Conservation (phyloP, 2,797 vertebrate species). For the Catamblyrhynchus diadema region DNA sequence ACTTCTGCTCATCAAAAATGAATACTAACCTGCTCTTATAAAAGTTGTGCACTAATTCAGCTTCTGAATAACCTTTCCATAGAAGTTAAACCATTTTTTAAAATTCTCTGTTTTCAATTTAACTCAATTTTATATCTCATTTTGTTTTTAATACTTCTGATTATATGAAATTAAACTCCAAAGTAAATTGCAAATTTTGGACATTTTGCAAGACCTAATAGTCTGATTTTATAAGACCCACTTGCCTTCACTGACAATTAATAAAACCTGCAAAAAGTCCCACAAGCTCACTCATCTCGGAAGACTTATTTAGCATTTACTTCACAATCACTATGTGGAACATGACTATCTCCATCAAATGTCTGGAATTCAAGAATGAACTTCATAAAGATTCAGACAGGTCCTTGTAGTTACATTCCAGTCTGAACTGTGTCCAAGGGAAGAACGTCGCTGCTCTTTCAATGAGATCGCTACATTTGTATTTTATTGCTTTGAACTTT, state of each 20-base stretch:
- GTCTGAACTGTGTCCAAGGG: background rate
- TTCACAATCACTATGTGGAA: background rate
- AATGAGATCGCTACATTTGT: background rate
- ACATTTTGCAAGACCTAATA: background rate
- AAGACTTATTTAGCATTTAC: background rate
- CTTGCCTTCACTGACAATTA: background rate
- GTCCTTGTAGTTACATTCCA: background rate
- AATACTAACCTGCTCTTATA: background rate
- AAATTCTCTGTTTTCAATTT: background rate
- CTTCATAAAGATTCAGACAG: background rate
- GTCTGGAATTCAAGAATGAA: background rate
- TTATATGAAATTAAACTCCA: background rate
- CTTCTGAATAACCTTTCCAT: background rate
- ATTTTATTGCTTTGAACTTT: background rate
- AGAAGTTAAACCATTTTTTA: background rate
- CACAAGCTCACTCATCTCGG: background rate
- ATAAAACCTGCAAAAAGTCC: background rate
- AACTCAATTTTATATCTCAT: background rate
- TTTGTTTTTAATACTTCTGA: background rate
- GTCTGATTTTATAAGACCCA: background rate
- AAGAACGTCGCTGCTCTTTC: background rate
- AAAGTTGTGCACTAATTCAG: background rate
- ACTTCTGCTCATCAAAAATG: background rate
- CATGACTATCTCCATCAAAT: background rate
- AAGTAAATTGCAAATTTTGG: background rate